A percentile compares a stretch with the other conserved stretches of the same genome.
Evolutionary conservation across 2,888 invertebrate genomes (phyloP).

Genomic region (Heliconius cydno): DNA sequence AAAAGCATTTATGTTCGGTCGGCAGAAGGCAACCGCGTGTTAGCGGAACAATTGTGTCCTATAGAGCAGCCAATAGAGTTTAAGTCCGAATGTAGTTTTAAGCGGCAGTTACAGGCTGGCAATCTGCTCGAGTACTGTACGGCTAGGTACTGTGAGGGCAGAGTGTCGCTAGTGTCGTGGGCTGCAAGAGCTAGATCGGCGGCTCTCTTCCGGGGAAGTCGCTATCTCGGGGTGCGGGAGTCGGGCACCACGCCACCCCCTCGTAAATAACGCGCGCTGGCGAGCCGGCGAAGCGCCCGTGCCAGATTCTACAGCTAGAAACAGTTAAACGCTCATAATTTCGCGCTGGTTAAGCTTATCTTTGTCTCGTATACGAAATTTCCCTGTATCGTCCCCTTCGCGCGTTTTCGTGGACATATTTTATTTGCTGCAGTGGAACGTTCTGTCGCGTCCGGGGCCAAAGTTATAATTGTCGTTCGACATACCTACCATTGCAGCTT

Average conservation of each 20-base stretch:
- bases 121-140: constrained; percentile 70
- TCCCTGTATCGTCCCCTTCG: constrained; percentile 74
- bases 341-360: constrained; percentile 84
- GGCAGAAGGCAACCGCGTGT: constrained; percentile 59
- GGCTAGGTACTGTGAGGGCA: constrained; percentile 65
- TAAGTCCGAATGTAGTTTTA: constrained; percentile 66
- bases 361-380: constrained; percentile 83
- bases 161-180: constrained; percentile 50
- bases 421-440: constrained; percentile 79
- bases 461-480: constrained; percentile 83
- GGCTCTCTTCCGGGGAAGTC: constrained; percentile 78
- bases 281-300: constrained; percentile 83
- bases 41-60: constrained; percentile 61
- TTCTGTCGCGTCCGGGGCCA: constrained; percentile 75
- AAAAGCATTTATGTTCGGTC: constrained; percentile 59
- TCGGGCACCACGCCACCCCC: constrained; percentile 69
- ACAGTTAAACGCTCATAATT: constrained; percentile 84
- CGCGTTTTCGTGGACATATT: constrained; percentile 79
- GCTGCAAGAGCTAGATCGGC: constrained; percentile 54
- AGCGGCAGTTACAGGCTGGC: constrained; percentile 66
- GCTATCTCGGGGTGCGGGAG: constrained; percentile 76
- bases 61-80: constrained; percentile 69
- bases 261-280: constrained; percentile 83
- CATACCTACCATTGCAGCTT: constrained; percentile 81
- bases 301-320: constrained; percentile 84